Base-by-base conservation (phyloP, 2,797 vertebrate genomes). In the Chloroceryle amazona region DNA sequence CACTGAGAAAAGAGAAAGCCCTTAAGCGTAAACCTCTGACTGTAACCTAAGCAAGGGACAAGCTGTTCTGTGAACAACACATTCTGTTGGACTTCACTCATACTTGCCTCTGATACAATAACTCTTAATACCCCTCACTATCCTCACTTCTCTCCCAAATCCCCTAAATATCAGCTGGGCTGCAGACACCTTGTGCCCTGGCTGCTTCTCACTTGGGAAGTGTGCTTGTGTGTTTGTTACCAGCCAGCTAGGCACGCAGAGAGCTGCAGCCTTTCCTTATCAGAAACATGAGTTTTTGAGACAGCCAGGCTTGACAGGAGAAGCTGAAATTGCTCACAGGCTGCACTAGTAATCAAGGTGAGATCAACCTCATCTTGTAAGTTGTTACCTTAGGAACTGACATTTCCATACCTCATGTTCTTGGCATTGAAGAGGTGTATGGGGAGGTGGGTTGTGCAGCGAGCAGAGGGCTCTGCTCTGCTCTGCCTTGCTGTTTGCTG, bases 341-440 rank as follows among this genome's bases (percentile, higher is more conserved):
- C 72, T 82, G 94, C 33, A 49, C 28, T 73, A 23, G 14, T 29
- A 60, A 81, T 62, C 46, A 46, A 65, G 11, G 18, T 35, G 51
- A 89, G 68, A 35, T 41, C 23, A 86, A 55, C 8, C 14, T 1
- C 7, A 8, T 47, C 52, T 72, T 0, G 0, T 74, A 78, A 71
- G 22, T 4, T 63, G 13, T 78, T 63, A 35, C 18, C 20, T 72
- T 57, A 62, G 47, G 46, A 83, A 35, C 60, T 35, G 21, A 67
- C 25, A n/a, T 63, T 92, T 79, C 49, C 55, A 13, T 52, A 21
- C 57, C 20, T n/a, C 11, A 1, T 1, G 0, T 65, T 81, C 47
- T 79, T 68, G 18, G 33, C 0, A 1, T 31, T 39, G 35, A 63
- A 66, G 80, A 71, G 17, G 17, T 83, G 26, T 61, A 9, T 39